Base-by-base conservation (phyloP, 1,140 invertebrate genomes). In the Papilio machaon region DNA sequence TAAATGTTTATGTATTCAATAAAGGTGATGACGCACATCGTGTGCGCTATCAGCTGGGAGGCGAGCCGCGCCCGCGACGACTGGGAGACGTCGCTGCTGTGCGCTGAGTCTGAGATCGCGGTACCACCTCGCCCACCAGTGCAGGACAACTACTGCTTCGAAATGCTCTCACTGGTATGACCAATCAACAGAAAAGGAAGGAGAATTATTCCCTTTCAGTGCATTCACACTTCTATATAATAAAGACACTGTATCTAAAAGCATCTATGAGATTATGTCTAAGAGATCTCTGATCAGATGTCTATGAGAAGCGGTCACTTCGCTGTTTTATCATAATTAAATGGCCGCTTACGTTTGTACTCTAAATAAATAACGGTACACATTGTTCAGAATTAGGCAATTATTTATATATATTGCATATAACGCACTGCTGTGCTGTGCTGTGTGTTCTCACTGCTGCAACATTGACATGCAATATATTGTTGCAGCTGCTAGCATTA, bases 91-190 rank as follows among this genome's bases (percentile, higher is more conserved):
- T 89, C 87, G 46, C 74, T 92, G 74, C 82, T 93, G 76, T 89
- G 90, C 87, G 95, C 93, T 13, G 80, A 86, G 8, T 82, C 80
- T 6, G 84, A 88, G 2, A 23, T 64, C 8, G 82, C 83, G 73
- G 85, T 49, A 58, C 87, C 80, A 80, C 87, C 82, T 93, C 94
- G 8, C 92, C 92, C 75, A 95, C 95, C 88, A 89, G 95, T 84
- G 38, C 90, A 91, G 3, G 99, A 99, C 95, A 98, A 98, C 10
- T 99, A 99, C 90, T 99, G 98, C 95, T 99, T 99, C 92, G 98
- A 99, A 95, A 98, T 99, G 98, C 94, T 99, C 9, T 99, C 98
- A 1, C 98, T 99, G 96, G 98, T 96, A 79, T 85, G 84, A 77
- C 4, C 2, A 13, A 30, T 15, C 23, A 58, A n/a, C 3, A 60